A percentile compares a stretch with the other conserved stretches of the same genome.
These are phyloP conservation scores for Paramormyrops kingsleyae DNA, from an alignment of 2,113 vertebrate species.

Conservation along the genomic window DNA sequence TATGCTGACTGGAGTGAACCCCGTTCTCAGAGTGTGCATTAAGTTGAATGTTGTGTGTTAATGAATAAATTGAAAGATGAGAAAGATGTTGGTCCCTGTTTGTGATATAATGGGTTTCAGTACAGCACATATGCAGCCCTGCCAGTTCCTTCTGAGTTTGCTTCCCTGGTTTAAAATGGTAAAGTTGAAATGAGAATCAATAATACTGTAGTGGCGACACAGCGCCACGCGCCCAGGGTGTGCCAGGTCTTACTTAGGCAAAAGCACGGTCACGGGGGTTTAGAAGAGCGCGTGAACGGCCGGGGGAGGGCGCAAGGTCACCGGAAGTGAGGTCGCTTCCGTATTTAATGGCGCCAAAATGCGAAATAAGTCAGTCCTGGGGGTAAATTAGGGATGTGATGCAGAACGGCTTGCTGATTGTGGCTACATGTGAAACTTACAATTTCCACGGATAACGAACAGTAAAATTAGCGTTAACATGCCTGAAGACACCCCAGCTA, in stretches of 20 bases:
- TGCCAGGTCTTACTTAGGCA: neutral
- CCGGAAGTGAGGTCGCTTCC: conserved; percentile 56
- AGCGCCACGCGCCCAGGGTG: too few species aligned
- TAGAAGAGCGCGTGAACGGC: neutral
- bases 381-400: neutral
- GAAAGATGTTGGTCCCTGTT: neutral
- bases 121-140: neutral
- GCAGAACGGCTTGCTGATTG: neutral
- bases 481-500: conserved; percentile 56
- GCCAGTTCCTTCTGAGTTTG: neutral
- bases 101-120: neutral
- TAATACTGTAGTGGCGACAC: too few species aligned
- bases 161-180: neutral
- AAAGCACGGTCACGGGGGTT: neutral
- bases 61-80: neutral
- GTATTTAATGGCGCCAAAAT: conserved; percentile 70
- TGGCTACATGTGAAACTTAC: neutral
- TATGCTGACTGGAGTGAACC: neutral
- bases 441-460: neutral
- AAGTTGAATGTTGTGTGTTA: neutral
- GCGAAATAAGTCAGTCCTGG: neutral
- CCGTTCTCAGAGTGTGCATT: neutral
- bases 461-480: conserved; percentile 33
- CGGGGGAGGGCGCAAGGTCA: conserved; percentile 35
- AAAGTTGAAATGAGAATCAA: too few species aligned